A percentile compares a stretch with the other conserved stretches of the same genome.
phyloP scores from a whole-genome alignment of 2,113 vertebrate species.

The Hyla sarda region DNA sequence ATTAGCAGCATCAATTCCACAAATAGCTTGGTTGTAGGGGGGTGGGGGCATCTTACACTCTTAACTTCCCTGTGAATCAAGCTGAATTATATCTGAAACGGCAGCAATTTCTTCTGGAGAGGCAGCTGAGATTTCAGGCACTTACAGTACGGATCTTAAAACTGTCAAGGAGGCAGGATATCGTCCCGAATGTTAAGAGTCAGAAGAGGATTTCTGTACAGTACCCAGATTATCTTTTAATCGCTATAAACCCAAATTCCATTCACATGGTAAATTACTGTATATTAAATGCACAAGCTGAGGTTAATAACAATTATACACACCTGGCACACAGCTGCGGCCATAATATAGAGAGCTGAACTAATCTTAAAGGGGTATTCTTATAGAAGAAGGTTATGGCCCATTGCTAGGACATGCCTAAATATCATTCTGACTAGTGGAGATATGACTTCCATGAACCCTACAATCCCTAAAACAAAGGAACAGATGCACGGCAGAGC shows the following conservation, averaged over 20 bases:
- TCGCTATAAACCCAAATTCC: slow-evolving; percentile 9
- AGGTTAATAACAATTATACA: not conserved
- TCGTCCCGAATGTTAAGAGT: slow-evolving; percentile 12
- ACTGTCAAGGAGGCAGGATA: slow-evolving; percentile 30
- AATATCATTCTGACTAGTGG: too few relatives aligned
- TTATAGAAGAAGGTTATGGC: not conserved
- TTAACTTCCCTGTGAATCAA: slow-evolving; percentile 65
- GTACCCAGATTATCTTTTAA: not conserved
- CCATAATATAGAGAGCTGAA: not conserved
- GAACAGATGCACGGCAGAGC: too few relatives aligned
- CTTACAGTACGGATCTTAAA: slow-evolving; percentile 53
- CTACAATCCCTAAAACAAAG: too few relatives aligned
- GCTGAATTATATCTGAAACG: slow-evolving; percentile 73
- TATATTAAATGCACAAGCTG: not conserved
- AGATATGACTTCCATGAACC: too few relatives aligned
- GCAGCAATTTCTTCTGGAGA: slow-evolving; percentile 71
- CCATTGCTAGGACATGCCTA: not conserved
- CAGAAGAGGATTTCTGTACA: slow-evolving; percentile 4
- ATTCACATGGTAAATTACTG: not conserved
- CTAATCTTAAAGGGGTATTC: not conserved
- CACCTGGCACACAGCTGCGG: not conserved
- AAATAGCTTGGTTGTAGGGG: slow-evolving; percentile 59
- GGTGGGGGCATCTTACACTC: slow-evolving; percentile 66
- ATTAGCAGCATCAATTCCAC: slow-evolving; percentile 60
- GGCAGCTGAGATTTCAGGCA: slow-evolving; percentile 70